These are phyloP conservation scores for Trichopoda pennipes DNA, from an alignment of 2,888 invertebrate genomes.

Conservation along the genomic window DNA sequence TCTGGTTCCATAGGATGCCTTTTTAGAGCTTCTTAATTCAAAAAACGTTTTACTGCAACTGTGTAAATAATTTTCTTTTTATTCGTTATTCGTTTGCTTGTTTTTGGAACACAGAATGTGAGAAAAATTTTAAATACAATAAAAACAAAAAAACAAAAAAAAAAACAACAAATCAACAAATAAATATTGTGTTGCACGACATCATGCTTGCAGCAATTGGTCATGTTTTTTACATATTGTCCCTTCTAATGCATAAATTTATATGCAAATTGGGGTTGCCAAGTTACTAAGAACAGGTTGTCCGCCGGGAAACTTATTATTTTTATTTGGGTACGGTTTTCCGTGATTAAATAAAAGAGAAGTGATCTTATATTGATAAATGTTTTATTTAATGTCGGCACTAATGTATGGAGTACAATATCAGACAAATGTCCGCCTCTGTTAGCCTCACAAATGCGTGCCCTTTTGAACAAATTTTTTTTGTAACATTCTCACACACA, in stretches of 20 bases:
- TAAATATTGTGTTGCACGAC: conserved; percentile 28
- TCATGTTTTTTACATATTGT: conserved; percentile 23
- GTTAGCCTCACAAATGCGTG: too few relatives aligned
- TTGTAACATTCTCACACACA: too few relatives aligned
- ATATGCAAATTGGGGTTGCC: background rate
- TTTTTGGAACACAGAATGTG: conserved; percentile 26
- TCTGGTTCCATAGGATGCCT: conserved; percentile 9
- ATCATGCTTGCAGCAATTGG: conserved; percentile 30
- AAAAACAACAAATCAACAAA: conserved; percentile 48
- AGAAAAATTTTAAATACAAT: conserved; percentile 24
- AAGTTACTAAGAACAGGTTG: background rate
- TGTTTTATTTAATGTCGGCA: too few relatives aligned
- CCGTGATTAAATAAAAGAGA: too few relatives aligned
- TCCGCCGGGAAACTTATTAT: too few relatives aligned
- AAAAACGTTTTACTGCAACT: conserved; percentile 60
- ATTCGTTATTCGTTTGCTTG: background rate
- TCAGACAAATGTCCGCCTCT: too few relatives aligned
- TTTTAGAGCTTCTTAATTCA: conserved; percentile 34
- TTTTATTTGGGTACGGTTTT: too few relatives aligned
- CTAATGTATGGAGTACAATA: too few relatives aligned
- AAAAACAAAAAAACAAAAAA: conserved; percentile 51
- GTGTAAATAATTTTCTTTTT: background rate
- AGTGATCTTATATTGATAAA: too few relatives aligned
- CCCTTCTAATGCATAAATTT: background rate
- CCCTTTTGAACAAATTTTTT: too few relatives aligned